phyloP scores from a whole-genome alignment of 2,888 invertebrate species.

The Amiota minor region DNA sequence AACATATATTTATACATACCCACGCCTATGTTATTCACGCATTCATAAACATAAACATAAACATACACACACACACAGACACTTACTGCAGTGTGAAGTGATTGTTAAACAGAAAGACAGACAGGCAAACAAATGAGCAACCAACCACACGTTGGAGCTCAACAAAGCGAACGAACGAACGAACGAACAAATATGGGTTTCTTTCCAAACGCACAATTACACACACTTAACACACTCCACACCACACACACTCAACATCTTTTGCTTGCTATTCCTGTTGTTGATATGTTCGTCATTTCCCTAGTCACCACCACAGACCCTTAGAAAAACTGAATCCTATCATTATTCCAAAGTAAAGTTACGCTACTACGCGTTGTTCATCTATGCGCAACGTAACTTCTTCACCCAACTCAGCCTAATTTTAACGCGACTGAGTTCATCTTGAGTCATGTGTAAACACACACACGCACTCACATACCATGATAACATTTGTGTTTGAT shows the following conservation, averaged over 20 bases:
- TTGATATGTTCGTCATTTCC: too few relatives aligned
- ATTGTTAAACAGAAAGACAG: slow-evolving; percentile 55
- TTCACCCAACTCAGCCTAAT: neutral
- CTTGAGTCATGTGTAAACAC: slow-evolving; percentile 21
- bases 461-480: slow-evolving; percentile 25
- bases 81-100: slow-evolving; percentile 35
- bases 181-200: slow-evolving; percentile 54
- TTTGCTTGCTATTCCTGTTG: neutral
- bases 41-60: slow-evolving; percentile 3
- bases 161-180: neutral
- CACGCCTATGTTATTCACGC: neutral
- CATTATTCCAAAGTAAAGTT: too few relatives aligned
- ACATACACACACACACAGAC: slow-evolving; percentile 2
- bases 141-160: neutral
- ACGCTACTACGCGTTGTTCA: too few relatives aligned
- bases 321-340: too few relatives aligned
- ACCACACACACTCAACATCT: neutral
- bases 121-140: slow-evolving; percentile 35
- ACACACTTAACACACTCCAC: slow-evolving; percentile 49
- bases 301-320: too few relatives aligned
- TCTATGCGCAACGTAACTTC: too few relatives aligned
- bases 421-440: slow-evolving; percentile 11
- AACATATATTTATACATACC: slow-evolving; percentile 30
- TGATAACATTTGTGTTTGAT: too few relatives aligned
- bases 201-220: slow-evolving; percentile 66